These are phyloP conservation scores for Sciurus niger DNA, from an alignment of 2,113 vertebrate genomes.

Conservation along the genomic window DNA sequence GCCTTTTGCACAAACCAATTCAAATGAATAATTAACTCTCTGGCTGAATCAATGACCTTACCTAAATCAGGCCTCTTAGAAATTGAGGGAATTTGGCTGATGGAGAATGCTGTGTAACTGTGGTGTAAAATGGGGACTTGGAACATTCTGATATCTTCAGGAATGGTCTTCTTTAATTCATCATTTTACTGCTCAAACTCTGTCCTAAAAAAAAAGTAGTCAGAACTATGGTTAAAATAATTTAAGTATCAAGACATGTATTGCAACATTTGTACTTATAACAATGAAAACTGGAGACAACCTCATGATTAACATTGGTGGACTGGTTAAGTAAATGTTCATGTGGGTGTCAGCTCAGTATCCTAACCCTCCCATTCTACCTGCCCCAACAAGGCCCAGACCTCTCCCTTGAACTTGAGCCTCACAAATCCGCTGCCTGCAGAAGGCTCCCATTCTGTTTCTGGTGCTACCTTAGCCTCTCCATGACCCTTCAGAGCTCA, in stretches of 20 bases:
- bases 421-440: neutral
- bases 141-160: slow-evolving; percentile 40
- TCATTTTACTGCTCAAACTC: slow-evolving; percentile 18
- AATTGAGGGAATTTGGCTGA: slow-evolving; percentile 66
- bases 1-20: slow-evolving; percentile 80
- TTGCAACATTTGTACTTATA: slow-evolving; percentile 36
- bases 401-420: neutral
- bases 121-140: neutral
- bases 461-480: neutral
- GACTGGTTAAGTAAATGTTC: neutral
- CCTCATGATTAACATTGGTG: neutral
- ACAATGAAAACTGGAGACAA: neutral
- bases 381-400: neutral
- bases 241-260: neutral
- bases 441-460: neutral
- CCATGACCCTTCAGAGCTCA: neutral
- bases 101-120: slow-evolving; percentile 52
- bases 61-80: slow-evolving; percentile 73
- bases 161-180: slow-evolving; percentile 41
- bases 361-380: neutral
- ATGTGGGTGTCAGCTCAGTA: neutral
- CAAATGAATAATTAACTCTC: slow-evolving; percentile 84
- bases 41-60: slow-evolving; percentile 79
- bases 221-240: slow-evolving; percentile 5
- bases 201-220: slow-evolving; percentile 7